phyloP scores from a whole-genome alignment of 2,113 vertebrate genomes.

The Paramisgurnus dabryanus region DNA sequence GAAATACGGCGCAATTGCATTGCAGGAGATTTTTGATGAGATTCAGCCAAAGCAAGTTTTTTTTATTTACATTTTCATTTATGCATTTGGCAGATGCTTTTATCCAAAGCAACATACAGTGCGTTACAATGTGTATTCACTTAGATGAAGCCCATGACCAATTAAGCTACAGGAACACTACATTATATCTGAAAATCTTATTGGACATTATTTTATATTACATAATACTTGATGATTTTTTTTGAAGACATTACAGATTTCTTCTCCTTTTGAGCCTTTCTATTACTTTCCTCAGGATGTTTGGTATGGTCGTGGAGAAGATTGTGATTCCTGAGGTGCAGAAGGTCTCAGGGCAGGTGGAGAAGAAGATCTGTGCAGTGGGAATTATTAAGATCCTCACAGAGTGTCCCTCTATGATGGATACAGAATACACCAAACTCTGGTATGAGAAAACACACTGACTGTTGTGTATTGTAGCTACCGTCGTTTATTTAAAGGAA shows the following conservation, averaged over 20 bases:
- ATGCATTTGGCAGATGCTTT: too few relatives aligned
- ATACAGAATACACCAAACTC: slow-evolving; percentile 95
- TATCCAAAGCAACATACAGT: too few relatives aligned
- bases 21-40: slow-evolving; percentile 96
- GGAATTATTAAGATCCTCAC: slow-evolving; percentile 95
- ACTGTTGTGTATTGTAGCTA: too few relatives aligned
- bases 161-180: too few relatives aligned
- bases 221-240: too few relatives aligned
- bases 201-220: too few relatives aligned
- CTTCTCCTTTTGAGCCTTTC: neutral
- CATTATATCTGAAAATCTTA: too few relatives aligned
- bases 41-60: slow-evolving; percentile 95
- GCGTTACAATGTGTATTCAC: too few relatives aligned
- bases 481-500: too few relatives aligned
- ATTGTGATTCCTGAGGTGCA: slow-evolving; percentile 98
- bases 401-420: slow-evolving; percentile 97
- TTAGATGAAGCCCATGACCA: too few relatives aligned
- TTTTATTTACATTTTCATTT: neutral
- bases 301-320: slow-evolving; percentile 99
- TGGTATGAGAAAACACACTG: slow-evolving; percentile 74
- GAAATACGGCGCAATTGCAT: slow-evolving; percentile 91
- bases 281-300: slow-evolving; percentile 82
- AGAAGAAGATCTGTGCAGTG: slow-evolving; percentile 98
- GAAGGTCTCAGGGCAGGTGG: slow-evolving; percentile 93
- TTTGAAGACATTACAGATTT: too few relatives aligned